Base-by-base conservation (phyloP, 2,113 vertebrate genomes). In the Caloenas nicobarica region DNA sequence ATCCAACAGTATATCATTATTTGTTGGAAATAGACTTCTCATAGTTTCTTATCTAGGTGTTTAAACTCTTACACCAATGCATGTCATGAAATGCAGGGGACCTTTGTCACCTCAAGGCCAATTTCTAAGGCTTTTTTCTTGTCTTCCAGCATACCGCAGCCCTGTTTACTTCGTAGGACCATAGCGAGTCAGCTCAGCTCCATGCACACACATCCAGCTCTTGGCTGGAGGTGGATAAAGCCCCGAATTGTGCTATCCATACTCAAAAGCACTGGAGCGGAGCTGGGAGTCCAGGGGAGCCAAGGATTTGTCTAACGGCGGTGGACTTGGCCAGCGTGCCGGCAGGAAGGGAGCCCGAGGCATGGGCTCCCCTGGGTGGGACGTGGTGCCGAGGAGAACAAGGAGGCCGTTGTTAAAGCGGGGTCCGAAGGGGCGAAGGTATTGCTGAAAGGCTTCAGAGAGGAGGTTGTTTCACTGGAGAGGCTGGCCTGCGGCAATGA, bases 191-290 rank as follows among this genome's bases (percentile, higher is more conserved):
- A 93, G 34, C 29, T 79, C 50, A 93, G 48, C 61, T 79, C 44
- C 3, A 22, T 1, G 9, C 68, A 88, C 83, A 10, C 56, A 56
- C 64, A 81, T 91, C 31, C 87, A 86, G 61, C 60, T 71, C 28
- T 68, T 61, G 60, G 36, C 53, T 31, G 36, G 91, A 16, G 50
- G 28, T 4, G 22, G 73, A 95, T 82, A 91, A 97, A 95, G 70
- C 54, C 83, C 44, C 1, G 10, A 74, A 92, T 81, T 95, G 80
- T 93, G 70, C 64, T 93, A 0, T 8, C 68, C 8, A 0, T 34
- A 38, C 93, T 79, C 50, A 65, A 38, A 36, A 81, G 60, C 19
- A 3, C 46, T 29, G 87, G n/a, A 78, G 73, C 1, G 1, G 73
- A 83, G 70, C 70, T 29, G 7, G 58, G 73, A 40, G 3, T 29